A percentile compares a stretch with the other conserved stretches of the same genome.
These are phyloP conservation scores for Apamea monoglypha DNA, from an alignment of 2,888 invertebrate genomes.

Conservation along the genomic window DNA sequence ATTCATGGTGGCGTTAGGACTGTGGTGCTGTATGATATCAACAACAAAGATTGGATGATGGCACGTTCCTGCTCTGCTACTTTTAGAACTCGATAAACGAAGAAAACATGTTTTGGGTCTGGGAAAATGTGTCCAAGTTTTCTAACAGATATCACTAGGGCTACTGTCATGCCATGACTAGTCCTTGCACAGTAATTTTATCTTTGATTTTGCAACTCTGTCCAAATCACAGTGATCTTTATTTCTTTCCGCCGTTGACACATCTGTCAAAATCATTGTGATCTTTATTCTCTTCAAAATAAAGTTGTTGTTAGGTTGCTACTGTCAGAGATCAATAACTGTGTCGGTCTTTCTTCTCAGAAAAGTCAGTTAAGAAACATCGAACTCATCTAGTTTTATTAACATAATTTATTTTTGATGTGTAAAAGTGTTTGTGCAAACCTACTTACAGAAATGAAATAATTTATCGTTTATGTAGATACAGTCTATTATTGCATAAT, in stretches of 20 bases:
- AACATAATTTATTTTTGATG: neutral
- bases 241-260: neutral
- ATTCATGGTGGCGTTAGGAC: conserved; percentile 75
- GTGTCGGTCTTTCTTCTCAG: neutral
- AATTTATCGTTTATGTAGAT: neutral
- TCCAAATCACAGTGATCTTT: neutral
- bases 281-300: neutral
- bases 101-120: neutral
- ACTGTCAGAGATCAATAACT: neutral
- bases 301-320: neutral
- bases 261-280: neutral
- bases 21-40: conserved; percentile 70
- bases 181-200: neutral
- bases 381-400: neutral
- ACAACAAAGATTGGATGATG: conserved; percentile 75
- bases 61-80: conserved; percentile 58
- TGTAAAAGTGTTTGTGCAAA: neutral
- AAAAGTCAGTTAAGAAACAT: neutral
- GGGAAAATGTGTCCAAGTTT: conserved; percentile 2
- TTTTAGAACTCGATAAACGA: conserved; percentile 47
- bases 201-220: neutral
- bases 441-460: neutral
- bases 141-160: neutral
- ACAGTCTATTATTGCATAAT: neutral
- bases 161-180: neutral